Evolutionary conservation across 2,113 vertebrate genomes (phyloP), one percentile per base, ranked within the genome.

Genomic region (Pangasianodon hypophthalmus): DNA sequence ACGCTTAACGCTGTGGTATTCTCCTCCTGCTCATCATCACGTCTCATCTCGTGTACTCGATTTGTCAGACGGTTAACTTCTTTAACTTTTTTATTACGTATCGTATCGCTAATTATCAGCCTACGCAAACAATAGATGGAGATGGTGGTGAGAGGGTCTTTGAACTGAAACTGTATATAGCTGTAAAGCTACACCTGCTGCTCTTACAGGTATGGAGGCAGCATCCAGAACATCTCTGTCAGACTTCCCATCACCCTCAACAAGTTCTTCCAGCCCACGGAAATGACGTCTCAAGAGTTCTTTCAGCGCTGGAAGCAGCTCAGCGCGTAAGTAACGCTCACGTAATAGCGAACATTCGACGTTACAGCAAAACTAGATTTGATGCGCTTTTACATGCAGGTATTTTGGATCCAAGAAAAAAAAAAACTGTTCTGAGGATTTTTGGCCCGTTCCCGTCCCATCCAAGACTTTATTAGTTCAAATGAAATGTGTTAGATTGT

Each of bases 301-400:
- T 98, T 98, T 94, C 97, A 98, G 95, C 97, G 98, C 79, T 98
- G 98, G 98, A 98, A 98, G 94, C 97, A 98, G 93, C 97, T 98
- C 3, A 97, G 97, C 96, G 71, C 75, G 88, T 89, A 80, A 86
- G 88, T 50, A 50, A 18, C 26, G 24, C 8, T 18, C 4, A 4
- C 7, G 14, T 16, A 52, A 11, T 26, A 44, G 37, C 9, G 71
- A 75, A 10, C 37, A 4, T 71, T 37, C 44, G 6, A 10, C 37
- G 14, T 44, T 21, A 46, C 18, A 48, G 75, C 21, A 50, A 29
- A 29, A 26, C 41, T 46, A 24, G 19, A 7, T 32, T 69, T n/a
- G 6, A 71, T 41, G 69, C 29, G 11, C 64, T 48, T 37, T 37
- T 37, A 37, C 37, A 37, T 37, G 37, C 6, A 62, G 21, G 3